Evolutionary conservation across 2,888 invertebrate species (phyloP).

Genomic region (Cosmopolites sordidus): DNA sequence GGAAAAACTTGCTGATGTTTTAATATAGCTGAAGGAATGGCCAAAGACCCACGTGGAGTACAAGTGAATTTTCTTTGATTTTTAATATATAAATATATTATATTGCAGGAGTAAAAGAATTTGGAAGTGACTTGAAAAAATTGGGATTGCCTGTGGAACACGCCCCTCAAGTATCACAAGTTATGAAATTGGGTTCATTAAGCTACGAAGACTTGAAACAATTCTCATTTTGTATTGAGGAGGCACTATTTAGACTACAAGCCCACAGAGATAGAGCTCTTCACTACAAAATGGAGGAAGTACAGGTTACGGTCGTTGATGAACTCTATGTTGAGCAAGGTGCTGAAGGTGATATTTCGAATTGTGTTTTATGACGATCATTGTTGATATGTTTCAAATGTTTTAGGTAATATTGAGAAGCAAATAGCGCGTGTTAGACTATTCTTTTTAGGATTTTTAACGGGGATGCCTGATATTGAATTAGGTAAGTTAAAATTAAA

Average conservation of each 20-base stretch:
- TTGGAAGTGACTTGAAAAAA: conserved; percentile 88
- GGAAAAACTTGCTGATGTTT: too few species aligned
- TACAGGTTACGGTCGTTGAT: conserved; percentile 90
- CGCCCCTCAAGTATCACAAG: conserved; percentile 92
- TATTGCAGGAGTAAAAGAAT: conserved; percentile 75
- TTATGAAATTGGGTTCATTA: conserved; percentile 92
- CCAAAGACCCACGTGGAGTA: too few species aligned
- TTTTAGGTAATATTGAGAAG: conserved; percentile 61
- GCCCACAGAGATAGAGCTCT: conserved; percentile 86
- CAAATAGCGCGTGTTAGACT: conserved; percentile 93
- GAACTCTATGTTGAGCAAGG: conserved; percentile 88
- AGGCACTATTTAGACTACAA: conserved; percentile 79
- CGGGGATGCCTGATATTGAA: conserved; percentile 95
- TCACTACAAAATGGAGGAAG: conserved; percentile 93
- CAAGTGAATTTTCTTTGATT: too few species aligned
- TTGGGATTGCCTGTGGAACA: conserved; percentile 95
- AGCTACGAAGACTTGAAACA: conserved; percentile 85
- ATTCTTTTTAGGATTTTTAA: conserved; percentile 94
- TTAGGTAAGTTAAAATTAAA: conserved; percentile 49
- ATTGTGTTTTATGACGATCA: background rate
- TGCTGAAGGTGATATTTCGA: conserved; percentile 58
- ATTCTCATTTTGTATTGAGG: conserved; percentile 88
- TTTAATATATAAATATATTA: too few species aligned
- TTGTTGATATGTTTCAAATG: too few species aligned
- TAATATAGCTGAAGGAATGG: too few species aligned